phyloP scores from a whole-genome alignment of 2,113 vertebrate species.

The Pelecanus crispus region DNA sequence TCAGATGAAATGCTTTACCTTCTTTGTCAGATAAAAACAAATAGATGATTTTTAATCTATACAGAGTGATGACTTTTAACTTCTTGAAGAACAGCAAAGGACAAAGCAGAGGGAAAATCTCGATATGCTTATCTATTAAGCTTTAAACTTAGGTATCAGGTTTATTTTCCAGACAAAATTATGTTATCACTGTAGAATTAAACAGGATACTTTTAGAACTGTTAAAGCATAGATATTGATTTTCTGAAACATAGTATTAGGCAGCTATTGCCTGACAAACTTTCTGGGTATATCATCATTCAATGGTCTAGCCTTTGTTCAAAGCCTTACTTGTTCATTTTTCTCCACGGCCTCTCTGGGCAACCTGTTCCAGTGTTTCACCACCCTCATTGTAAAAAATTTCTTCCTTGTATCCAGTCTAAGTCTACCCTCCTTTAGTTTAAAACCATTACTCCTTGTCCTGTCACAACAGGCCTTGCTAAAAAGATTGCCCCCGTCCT shows the following conservation, averaged over 20 bases:
- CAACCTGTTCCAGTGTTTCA: no score
- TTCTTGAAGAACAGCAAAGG: neutral
- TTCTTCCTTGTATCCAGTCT: no score
- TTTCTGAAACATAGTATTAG: neutral
- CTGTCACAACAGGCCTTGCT: no score
- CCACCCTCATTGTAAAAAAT: no score
- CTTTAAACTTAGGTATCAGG: neutral
- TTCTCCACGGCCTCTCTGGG: no score
- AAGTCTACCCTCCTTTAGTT: no score
- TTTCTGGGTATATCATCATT: neutral
- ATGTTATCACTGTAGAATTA: neutral
- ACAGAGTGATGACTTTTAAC: neutral
- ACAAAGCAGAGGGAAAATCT: neutral
- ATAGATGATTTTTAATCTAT: neutral
- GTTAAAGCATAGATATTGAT: neutral
- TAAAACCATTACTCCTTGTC: no score
- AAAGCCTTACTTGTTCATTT: neutral
- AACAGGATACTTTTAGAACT: neutral
- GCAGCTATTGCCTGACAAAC: neutral
- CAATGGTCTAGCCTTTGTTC: neutral
- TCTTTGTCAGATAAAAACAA: neutral
- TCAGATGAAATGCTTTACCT: neutral
- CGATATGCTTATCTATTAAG: neutral
- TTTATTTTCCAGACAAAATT: conserved; percentile 8
- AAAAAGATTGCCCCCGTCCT: no score